Percentiles rank a stretch among this genome's conserved stretches.
Evolutionary conservation across 2,797 vertebrate species (phyloP).

Genomic region (Pipistrellus kuhlii): DNA sequence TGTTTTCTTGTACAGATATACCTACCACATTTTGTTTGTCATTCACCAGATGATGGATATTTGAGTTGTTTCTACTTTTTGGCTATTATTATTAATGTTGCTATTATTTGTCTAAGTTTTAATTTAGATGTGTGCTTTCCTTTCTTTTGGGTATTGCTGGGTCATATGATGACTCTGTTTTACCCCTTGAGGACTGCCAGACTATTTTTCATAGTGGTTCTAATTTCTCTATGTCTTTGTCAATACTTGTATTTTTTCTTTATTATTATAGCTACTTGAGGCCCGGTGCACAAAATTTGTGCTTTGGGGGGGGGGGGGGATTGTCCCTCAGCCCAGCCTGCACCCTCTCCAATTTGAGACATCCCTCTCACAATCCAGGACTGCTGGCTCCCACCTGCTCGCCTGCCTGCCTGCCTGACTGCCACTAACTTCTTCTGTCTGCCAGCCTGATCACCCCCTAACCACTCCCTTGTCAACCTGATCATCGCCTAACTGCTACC

Average conservation of each 20-base stretch:
- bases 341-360: too few relatives aligned
- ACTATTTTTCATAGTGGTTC: neutral
- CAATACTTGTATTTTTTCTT: neutral
- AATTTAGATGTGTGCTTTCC: neutral
- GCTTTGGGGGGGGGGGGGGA: rapidly evolving
- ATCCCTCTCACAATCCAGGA: too few relatives aligned
- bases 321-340: too few relatives aligned
- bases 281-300: too few relatives aligned
- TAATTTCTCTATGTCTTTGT: neutral
- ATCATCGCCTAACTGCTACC: too few relatives aligned
- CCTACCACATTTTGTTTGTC: neutral
- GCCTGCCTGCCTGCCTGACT: too few relatives aligned
- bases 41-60: neutral
- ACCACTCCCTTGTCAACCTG: too few relatives aligned
- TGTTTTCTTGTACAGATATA: neutral
- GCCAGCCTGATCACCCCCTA: too few relatives aligned
- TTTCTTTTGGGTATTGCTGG: neutral
- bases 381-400: too few relatives aligned
- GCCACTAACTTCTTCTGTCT: too few relatives aligned
- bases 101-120: neutral
- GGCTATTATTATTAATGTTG: neutral
- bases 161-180: neutral
- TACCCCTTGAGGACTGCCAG: neutral
- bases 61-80: neutral
- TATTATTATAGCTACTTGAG: neutral